Evolutionary conservation across 1,140 invertebrate species (phyloP).

Genomic region (Ridgeia piscesae): DNA sequence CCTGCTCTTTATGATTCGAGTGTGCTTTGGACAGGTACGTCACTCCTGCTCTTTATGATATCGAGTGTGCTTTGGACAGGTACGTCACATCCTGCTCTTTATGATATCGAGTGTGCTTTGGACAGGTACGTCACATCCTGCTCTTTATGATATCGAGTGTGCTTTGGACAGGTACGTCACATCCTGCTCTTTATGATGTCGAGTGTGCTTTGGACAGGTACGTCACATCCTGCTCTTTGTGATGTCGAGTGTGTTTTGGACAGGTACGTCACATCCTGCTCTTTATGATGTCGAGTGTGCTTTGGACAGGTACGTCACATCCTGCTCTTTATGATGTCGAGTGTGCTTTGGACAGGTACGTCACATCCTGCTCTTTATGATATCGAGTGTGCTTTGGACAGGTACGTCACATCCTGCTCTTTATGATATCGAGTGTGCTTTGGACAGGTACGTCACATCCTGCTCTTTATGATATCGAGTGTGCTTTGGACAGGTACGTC

Average conservation of each 20-base stretch:
- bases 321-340: not conserved
- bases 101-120: too few species aligned
- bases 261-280: too few species aligned
- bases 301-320: too few species aligned
- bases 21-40: not conserved
- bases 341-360: conserved; percentile 6
- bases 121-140: not conserved
- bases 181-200: too few species aligned
- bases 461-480: not conserved
- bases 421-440: not conserved
- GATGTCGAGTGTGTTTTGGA: too few species aligned
- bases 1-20: not conserved
- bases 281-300: too few species aligned
- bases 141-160: not conserved
- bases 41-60: not conserved
- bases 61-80: not conserved
- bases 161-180: too few species aligned
- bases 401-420: not conserved
- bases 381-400: conserved; percentile 5
- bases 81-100: too few species aligned
- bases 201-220: too few species aligned
- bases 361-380: not conserved
- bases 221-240: too few species aligned
- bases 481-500: conserved; percentile 8
- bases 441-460: conserved; percentile 4